phyloP scores from a whole-genome alignment of 2,888 invertebrate genomes.

The Ormia ochracea region DNA sequence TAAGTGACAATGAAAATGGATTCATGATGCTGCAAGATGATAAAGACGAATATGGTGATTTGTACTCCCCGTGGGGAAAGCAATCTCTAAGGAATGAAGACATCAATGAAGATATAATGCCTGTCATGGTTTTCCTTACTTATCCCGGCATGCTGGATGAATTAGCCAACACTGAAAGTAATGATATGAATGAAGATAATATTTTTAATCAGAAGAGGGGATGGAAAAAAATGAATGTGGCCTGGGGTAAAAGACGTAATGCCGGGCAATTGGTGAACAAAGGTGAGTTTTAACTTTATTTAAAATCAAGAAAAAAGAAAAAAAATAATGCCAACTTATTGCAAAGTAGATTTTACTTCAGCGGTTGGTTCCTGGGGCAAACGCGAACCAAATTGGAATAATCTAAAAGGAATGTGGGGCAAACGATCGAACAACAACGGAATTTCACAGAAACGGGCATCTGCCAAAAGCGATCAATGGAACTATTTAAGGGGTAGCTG shows the following conservation, averaged over 20 bases:
- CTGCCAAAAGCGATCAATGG: slow-evolving; percentile 70
- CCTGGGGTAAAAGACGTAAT: slow-evolving; percentile 85
- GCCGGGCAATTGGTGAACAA: slow-evolving; percentile 78
- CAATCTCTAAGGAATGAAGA: slow-evolving; percentile 70
- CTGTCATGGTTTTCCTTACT: slow-evolving; percentile 65
- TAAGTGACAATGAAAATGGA: slow-evolving; percentile 62
- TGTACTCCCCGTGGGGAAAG: slow-evolving; percentile 81
- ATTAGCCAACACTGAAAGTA: slow-evolving; percentile 56
- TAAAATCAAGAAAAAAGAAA: too few relatives aligned
- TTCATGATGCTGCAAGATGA: slow-evolving; percentile 56
- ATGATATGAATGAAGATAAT: slow-evolving; percentile 42
- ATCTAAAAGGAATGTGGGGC: slow-evolving; percentile 88
- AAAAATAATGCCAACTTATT: neutral
- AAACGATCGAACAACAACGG: slow-evolving; percentile 80
- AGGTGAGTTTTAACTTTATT: slow-evolving; percentile 72
- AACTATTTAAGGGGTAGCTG: slow-evolving; percentile 75
- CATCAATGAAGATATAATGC: slow-evolving; percentile 67
- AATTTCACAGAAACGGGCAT: slow-evolving; percentile 84
- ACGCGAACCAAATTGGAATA: slow-evolving; percentile 87
- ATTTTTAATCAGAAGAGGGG: slow-evolving; percentile 79
- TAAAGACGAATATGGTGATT: slow-evolving; percentile 49
- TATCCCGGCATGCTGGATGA: slow-evolving; percentile 67
- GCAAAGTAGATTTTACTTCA: slow-evolving; percentile 70
- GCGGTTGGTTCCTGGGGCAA: slow-evolving; percentile 85
- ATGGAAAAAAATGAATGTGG: slow-evolving; percentile 84